Conservation (phyloP, 2,113 vertebrate species). For the Lagopus leucura region DNA sequence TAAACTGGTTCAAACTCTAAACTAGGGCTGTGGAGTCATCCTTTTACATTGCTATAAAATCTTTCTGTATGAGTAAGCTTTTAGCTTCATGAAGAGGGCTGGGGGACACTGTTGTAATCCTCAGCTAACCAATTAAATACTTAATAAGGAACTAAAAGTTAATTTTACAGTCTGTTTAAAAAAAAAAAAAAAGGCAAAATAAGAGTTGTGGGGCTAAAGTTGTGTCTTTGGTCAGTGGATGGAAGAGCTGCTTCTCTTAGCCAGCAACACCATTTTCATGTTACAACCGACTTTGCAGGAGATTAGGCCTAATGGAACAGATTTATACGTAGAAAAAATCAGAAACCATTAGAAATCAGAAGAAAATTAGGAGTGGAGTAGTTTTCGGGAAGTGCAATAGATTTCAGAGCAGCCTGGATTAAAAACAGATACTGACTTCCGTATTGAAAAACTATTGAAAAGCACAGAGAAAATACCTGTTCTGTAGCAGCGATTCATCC, state of each 20-base stretch:
- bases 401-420: conserved; percentile 16
- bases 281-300: not conserved
- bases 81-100: conserved; percentile 11
- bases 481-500: not conserved
- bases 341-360: not conserved
- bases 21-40: not conserved
- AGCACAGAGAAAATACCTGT: not conserved
- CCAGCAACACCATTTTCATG: not conserved
- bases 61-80: not conserved
- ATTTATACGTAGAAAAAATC: not conserved
- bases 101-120: not conserved
- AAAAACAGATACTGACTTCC: not conserved
- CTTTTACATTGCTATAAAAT: not conserved
- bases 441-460: not conserved
- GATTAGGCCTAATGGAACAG: not conserved
- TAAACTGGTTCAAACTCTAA: conserved; percentile 1
- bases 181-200: not conserved
- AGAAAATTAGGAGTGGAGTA: conserved; percentile 8
- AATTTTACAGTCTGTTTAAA: not conserved
- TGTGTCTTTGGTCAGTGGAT: not conserved
- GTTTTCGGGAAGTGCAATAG: not conserved
- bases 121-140: conserved; percentile 15
- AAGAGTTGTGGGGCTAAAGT: not conserved
- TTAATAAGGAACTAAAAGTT: conserved; percentile 1
- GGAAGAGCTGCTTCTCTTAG: not conserved